Base-by-base conservation (phyloP, 2,797 vertebrate genomes). In the Margarornis squamiger region DNA sequence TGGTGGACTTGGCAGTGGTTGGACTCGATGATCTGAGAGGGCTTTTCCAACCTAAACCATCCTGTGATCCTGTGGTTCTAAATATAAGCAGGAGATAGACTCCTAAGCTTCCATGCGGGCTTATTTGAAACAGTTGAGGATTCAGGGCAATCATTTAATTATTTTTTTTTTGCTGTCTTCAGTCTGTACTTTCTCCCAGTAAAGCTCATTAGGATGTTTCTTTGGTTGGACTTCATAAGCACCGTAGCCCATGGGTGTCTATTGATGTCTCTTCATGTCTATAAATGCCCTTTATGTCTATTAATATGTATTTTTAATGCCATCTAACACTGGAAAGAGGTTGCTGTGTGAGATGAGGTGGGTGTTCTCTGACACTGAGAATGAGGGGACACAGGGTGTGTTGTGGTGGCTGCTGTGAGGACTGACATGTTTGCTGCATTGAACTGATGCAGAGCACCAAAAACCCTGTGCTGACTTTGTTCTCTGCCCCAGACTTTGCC, bases 221-320 rank as follows among this genome's bases (percentile, higher is more conserved):
- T 87, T 48, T 90, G 12, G 4, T 74, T 94, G 66, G 65, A 3
- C 20, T 55, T 59, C 34, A 14, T 41, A 12, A 86, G 23, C 48
- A 19, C 17, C 10, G 2, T 11, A 26, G 67, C 16, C 9, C 52
- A 1, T 65, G 82, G 9, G 11, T 52, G 34, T 38, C 39, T 29
- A 0, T 72, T 39, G 34, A 12, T 48, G n/a, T 45, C 43, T n/a
- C 0, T 34, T 41, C 30, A 6, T 6, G 24, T 21, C 61, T 78
- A 32, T 41, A 41, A 79, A 61, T 39, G n/a, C 39, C 59, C 81
- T 3, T 46, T 27, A 7, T 24, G 46, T 23, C 76, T 45, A 38
- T 49, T 29, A 55, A 54, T 27, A 23, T n/a, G 54, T 34, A 43
- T 52, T 2, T 63, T 23, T 77, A 80, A 68, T 2, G 26, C 57